phyloP scores from a whole-genome alignment of 2,888 invertebrate genomes.

The Perdita meconis region DNA sequence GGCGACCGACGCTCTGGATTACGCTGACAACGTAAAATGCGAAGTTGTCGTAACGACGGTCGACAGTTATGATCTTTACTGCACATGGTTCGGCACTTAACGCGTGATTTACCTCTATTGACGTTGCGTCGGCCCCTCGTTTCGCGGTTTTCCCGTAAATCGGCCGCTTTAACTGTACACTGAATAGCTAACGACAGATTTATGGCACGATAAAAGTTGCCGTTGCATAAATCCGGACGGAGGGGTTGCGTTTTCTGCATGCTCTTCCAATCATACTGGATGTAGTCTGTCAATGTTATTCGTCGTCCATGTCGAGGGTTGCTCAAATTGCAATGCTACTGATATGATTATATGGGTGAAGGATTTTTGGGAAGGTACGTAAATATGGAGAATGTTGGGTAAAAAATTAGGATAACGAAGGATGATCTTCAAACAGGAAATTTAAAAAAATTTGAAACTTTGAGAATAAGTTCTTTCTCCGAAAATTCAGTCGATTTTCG shows the following conservation, averaged over 20 bases:
- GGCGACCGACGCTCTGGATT: conserved; percentile 16
- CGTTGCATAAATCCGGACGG: not conserved
- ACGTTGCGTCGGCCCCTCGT: conserved; percentile 34
- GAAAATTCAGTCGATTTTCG: too few relatives aligned
- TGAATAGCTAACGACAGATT: conserved; percentile 53
- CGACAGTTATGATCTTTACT: conserved; percentile 57
- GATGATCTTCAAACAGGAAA: too few relatives aligned
- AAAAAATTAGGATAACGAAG: too few relatives aligned
- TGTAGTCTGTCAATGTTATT: not conserved
- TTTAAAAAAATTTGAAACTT: too few relatives aligned
- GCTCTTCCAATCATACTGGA: not conserved
- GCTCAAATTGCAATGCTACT: too few relatives aligned
- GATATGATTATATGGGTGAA: too few relatives aligned
- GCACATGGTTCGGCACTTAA: conserved; percentile 59
- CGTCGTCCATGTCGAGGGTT: too few relatives aligned
- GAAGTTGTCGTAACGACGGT: conserved; percentile 40
- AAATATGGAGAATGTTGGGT: too few relatives aligned
- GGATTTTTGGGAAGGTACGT: too few relatives aligned
- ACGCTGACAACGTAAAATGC: conserved; percentile 44
- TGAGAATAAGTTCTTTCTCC: too few relatives aligned
- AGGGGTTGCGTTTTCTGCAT: not conserved
- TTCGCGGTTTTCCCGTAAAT: conserved; percentile 50
- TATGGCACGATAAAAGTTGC: conserved; percentile 41
- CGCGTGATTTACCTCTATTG: conserved; percentile 59
- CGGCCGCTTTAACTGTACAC: conserved; percentile 37